These are phyloP conservation scores for Altica lythri DNA, from an alignment of 2,888 invertebrate species.

Conservation along the genomic window DNA sequence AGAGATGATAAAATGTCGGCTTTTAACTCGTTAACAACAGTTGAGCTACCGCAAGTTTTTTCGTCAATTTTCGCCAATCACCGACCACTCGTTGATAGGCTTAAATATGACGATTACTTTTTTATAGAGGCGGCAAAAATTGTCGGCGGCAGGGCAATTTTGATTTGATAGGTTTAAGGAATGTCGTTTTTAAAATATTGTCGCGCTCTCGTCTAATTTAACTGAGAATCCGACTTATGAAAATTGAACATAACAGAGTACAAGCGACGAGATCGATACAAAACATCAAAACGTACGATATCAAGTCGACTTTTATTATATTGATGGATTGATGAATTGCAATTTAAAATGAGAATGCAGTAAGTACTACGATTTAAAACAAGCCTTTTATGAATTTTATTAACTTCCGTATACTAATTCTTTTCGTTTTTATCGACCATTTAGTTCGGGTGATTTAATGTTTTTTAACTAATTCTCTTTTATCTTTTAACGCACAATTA, in stretches of 20 bases:
- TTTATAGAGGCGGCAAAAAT: constrained; percentile 26
- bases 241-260: constrained; percentile 39
- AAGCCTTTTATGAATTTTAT: too few relatives aligned
- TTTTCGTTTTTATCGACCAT: too few relatives aligned
- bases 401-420: too few relatives aligned
- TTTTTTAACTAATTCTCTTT: too few relatives aligned
- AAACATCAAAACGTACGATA: constrained; percentile 22
- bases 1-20: not conserved
- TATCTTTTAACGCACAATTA: too few relatives aligned
- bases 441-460: too few relatives aligned
- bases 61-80: constrained; percentile 28
- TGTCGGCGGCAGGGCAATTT: constrained; percentile 30
- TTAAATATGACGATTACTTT: constrained; percentile 36
- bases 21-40: constrained; percentile 8
- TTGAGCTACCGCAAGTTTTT: constrained; percentile 29
- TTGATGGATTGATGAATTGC: constrained; percentile 19
- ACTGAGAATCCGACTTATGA: constrained; percentile 41
- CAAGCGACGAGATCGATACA: constrained; percentile 25
- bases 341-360: constrained; percentile 7
- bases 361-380: not conserved
- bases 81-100: constrained; percentile 23
- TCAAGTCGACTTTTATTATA: constrained; percentile 23
- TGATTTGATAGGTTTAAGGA: constrained; percentile 37
- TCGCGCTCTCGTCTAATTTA: constrained; percentile 38
- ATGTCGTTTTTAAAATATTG: constrained; percentile 38